Evolutionary conservation across 2,113 vertebrate genomes (phyloP).

Genomic region (Pao palembangensis): DNA sequence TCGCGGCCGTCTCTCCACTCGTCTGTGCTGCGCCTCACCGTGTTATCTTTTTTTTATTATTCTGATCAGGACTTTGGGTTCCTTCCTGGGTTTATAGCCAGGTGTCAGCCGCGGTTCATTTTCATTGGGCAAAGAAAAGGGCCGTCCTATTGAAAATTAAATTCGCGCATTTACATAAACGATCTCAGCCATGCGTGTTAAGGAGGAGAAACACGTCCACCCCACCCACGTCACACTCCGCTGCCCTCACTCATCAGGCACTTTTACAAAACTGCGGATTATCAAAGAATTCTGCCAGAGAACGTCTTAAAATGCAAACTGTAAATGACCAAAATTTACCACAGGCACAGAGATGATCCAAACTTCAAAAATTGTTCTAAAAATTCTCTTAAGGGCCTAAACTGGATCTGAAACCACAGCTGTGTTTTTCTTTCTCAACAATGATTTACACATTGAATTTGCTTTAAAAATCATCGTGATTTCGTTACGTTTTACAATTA

Average conservation of each 20-base stretch:
- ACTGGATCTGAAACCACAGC: too few species aligned
- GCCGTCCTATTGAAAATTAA: slow-evolving; percentile 80
- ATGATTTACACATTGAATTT: too few species aligned
- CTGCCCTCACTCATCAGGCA: slow-evolving; percentile 20
- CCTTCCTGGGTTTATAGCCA: slow-evolving; percentile 91
- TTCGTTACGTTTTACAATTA: too few species aligned
- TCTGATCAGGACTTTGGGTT: slow-evolving; percentile 78
- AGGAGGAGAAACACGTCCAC: slow-evolving; percentile 62
- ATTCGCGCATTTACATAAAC: slow-evolving; percentile 81
- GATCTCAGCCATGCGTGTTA: slow-evolving; percentile 59
- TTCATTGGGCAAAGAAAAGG: slow-evolving; percentile 92
- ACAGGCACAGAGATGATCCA: too few species aligned
- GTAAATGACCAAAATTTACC: too few species aligned
- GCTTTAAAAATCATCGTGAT: too few species aligned
- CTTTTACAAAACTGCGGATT: not conserved
- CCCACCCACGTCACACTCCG: slow-evolving; percentile 52
- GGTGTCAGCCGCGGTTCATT: slow-evolving; percentile 87
- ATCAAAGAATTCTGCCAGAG: not conserved
- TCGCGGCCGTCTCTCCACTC: slow-evolving; percentile 62
- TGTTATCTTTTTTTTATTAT: slow-evolving; percentile 54
- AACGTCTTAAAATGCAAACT: too few species aligned
- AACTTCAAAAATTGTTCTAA: too few species aligned
- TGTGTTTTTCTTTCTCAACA: too few species aligned
- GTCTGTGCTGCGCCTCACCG: slow-evolving; percentile 54
- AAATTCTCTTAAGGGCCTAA: too few species aligned